These are phyloP conservation scores for Clarias macrocephalus DNA, from an alignment of 2,113 vertebrate genomes.

Conservation along the genomic window DNA sequence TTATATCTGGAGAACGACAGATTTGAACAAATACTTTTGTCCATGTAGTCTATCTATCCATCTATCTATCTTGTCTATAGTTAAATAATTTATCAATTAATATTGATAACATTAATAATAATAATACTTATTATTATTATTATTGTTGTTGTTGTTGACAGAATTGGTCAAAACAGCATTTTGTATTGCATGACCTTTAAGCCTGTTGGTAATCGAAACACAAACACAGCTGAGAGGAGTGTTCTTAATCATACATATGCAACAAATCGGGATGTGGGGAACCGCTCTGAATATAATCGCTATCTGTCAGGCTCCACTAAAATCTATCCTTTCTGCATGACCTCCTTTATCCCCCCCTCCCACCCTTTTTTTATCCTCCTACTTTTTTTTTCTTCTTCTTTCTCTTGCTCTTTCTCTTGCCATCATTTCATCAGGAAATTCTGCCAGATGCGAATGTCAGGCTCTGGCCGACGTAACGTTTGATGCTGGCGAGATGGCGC, in stretches of 20 bases:
- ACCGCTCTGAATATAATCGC: conserved; percentile 14
- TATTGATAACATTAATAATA: not conserved
- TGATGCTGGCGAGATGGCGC: conserved; percentile 11
- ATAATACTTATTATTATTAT: not conserved
- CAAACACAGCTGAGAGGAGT: conserved; percentile 16
- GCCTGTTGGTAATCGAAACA: conserved; percentile 41
- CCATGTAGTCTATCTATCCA: not conserved
- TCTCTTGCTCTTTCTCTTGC: conserved; percentile 40
- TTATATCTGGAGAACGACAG: no score
- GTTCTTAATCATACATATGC: conserved; percentile 32
- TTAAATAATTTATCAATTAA: not conserved
- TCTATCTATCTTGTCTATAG: not conserved
- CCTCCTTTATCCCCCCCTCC: not conserved
- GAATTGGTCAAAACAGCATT: not conserved
- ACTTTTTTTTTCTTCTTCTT: not conserved
- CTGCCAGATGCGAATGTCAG: conserved; percentile 19
- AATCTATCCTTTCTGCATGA: conserved; percentile 33
- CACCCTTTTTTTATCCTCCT: not conserved
- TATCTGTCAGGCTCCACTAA: conserved; percentile 33
- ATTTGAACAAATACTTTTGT: no score
- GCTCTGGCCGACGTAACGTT: conserved; percentile 12
- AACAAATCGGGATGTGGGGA: conserved; percentile 8
- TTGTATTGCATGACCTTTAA: not conserved
- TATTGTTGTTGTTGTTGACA: not conserved
- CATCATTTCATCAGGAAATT: conserved; percentile 71